phyloP scores from a whole-genome alignment of 2,888 invertebrate species.

The Tyria jacobaeae region DNA sequence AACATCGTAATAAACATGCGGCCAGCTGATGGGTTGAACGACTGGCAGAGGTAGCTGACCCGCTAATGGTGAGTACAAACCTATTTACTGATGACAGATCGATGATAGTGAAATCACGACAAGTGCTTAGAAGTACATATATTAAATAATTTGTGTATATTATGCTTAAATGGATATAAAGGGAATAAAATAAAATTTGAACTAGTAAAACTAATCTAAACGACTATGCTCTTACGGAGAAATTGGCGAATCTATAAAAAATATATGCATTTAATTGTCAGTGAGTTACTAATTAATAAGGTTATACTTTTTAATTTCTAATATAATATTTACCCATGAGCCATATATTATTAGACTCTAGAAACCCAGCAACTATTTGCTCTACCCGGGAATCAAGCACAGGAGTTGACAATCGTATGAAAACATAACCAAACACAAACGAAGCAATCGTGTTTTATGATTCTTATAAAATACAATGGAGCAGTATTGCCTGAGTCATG shows the following conservation, averaged over 20 bases:
- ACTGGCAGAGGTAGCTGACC: constrained; percentile 50
- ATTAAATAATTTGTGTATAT: too few species aligned
- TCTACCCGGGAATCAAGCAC: neutral
- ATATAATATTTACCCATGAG: too few species aligned
- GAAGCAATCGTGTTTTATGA: neutral
- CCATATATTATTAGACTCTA: too few species aligned
- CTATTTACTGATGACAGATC: constrained; percentile 44
- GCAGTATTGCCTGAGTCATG: neutral
- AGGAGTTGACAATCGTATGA: neutral
- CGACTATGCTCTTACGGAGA: too few species aligned
- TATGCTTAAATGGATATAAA: too few species aligned
- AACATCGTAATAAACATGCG: constrained; percentile 38
- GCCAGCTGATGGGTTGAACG: constrained; percentile 58
- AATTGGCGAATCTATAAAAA: too few species aligned
- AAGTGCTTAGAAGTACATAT: constrained; percentile 27
- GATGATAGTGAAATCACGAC: constrained; percentile 48
- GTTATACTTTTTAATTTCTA: too few species aligned
- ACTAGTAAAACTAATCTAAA: too few species aligned
- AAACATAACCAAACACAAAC: neutral
- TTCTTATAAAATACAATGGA: neutral
- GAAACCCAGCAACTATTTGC: neutral
- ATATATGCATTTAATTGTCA: too few species aligned
- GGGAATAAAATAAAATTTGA: too few species aligned
- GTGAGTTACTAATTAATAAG: too few species aligned
- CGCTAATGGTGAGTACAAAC: constrained; percentile 45